phyloP scores from a whole-genome alignment of 1,140 invertebrate species.

The Drosophila auraria region DNA sequence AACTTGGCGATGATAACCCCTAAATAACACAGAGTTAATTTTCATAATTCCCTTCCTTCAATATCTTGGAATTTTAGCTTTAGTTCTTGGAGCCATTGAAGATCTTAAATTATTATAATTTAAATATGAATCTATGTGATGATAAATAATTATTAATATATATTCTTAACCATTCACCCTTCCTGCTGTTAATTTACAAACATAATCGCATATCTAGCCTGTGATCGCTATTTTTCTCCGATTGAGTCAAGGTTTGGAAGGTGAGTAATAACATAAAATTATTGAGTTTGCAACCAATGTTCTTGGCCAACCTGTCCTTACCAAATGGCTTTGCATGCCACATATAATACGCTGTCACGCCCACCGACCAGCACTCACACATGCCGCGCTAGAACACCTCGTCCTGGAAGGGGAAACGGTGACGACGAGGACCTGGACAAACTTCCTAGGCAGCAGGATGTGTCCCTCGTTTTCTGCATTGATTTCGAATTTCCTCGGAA shows the following conservation, averaged over 20 bases:
- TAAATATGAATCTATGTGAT: too few relatives aligned
- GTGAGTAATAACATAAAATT: conserved; percentile 1
- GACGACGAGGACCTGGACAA: conserved; percentile 37
- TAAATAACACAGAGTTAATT: too few relatives aligned
- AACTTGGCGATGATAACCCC: too few relatives aligned
- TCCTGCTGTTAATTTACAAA: background rate
- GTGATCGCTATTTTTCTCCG: background rate
- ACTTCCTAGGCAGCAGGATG: conserved; percentile 65
- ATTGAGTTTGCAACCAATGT: conserved; percentile 28
- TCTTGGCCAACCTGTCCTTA: background rate
- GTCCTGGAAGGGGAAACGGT: background rate
- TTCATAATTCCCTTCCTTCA: too few relatives aligned
- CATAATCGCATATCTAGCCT: too few relatives aligned
- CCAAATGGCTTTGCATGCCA: conserved; percentile 63
- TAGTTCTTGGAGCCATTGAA: too few relatives aligned
- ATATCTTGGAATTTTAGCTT: too few relatives aligned
- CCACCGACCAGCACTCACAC: conserved; percentile 23
- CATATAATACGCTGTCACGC: conserved; percentile 64
- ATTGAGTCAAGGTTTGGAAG: background rate
- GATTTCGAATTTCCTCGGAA: conserved; percentile 81
- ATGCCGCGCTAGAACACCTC: conserved; percentile 16
- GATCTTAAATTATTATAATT: too few relatives aligned
- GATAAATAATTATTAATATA: background rate
- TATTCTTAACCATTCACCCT: background rate
- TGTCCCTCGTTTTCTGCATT: conserved; percentile 74